Evolutionary conservation across 2,888 invertebrate species (phyloP).

Genomic region (Alviniconcha strummeri): DNA sequence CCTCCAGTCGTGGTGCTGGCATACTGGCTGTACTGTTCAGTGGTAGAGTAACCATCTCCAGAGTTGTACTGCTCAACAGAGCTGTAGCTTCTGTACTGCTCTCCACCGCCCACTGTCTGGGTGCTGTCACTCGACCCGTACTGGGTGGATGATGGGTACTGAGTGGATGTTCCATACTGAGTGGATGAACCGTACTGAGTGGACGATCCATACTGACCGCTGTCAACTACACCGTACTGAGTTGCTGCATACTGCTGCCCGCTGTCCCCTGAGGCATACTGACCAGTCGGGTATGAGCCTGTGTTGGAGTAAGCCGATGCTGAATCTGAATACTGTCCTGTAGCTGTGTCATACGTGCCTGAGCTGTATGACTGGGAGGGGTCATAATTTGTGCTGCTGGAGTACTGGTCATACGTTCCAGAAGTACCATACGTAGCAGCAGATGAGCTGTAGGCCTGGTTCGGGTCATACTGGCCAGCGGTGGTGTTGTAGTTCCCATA

Average conservation of each 20-base stretch:
- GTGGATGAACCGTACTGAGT: conserved; percentile 1
- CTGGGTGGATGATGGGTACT: not conserved
- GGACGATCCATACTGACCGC: not conserved
- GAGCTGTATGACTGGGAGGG: not conserved
- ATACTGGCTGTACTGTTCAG: conserved; percentile 26
- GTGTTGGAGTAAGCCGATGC: not conserved
- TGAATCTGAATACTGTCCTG: not conserved
- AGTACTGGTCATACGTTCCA: conserved; percentile 13
- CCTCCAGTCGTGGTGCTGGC: not conserved
- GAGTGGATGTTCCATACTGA: not conserved
- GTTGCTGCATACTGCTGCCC: conserved; percentile 8
- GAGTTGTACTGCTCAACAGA: conserved; percentile 3
- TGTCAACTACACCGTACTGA: not conserved
- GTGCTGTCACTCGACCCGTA: not conserved
- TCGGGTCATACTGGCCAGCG: conserved; percentile 10
- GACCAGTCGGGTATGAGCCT: conserved; percentile 1
- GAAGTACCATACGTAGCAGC: not conserved
- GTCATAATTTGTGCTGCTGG: not conserved
- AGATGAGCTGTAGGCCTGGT: not conserved
- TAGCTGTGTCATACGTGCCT: not conserved
- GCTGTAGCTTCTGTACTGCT: conserved; percentile 5
- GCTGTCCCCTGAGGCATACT: conserved; percentile 7
- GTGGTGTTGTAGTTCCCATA: not conserved
- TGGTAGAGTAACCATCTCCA: not conserved
- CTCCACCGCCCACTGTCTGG: not conserved